Conservation (phyloP, 2,113 vertebrate genomes). For the Oryzias woworae region DNA sequence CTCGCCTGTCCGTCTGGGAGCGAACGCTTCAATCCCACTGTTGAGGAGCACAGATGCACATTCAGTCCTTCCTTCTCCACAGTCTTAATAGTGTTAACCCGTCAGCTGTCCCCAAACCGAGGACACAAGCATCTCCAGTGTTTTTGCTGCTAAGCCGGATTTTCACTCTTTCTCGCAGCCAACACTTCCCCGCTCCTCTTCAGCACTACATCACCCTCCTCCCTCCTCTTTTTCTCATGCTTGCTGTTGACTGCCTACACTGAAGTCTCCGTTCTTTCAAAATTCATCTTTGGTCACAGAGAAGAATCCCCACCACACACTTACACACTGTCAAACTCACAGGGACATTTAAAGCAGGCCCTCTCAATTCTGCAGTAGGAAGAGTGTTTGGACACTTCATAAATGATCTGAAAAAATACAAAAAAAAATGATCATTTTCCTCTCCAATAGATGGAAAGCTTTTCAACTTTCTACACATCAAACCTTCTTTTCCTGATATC, state of each 20-base stretch:
- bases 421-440: too few relatives aligned
- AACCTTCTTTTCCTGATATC: too few relatives aligned
- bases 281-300: constrained; percentile 1
- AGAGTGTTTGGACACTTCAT: too few relatives aligned
- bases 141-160: constrained; percentile 52
- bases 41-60: constrained; percentile 71
- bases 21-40: constrained; percentile 49
- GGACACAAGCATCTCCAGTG: constrained; percentile 58
- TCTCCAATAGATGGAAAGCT: too few relatives aligned
- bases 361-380: too few relatives aligned
- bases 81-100: constrained; percentile 76
- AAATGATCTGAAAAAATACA: too few relatives aligned
- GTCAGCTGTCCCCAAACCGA: constrained; percentile 69
- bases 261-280: background rate
- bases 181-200: constrained; percentile 34
- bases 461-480: too few relatives aligned
- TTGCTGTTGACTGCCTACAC: background rate
- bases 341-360: too few relatives aligned
- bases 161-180: constrained; percentile 59
- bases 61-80: constrained; percentile 51
- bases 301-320: background rate
- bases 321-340: too few relatives aligned
- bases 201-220: constrained; percentile 4
- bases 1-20: constrained; percentile 55
- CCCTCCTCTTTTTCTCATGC: constrained; percentile 1